Base-by-base conservation (phyloP, 2,797 vertebrate species). In the Melanotaenia parkinsoni region DNA sequence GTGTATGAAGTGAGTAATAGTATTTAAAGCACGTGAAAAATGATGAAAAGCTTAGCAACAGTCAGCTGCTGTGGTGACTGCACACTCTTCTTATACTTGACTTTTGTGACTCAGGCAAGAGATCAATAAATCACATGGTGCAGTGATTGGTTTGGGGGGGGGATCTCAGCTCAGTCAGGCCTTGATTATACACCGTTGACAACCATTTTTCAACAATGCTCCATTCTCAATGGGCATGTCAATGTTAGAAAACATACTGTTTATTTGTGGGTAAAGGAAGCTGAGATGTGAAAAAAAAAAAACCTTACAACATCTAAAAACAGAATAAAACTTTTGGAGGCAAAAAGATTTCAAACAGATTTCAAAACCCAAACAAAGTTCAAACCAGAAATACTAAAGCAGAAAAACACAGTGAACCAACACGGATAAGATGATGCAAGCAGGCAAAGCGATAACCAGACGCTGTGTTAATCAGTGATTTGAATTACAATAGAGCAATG, bases 41-140 rank as follows among this genome's bases (percentile, higher is more conserved):
- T 28, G 4, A 45, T 26, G 40, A 14, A 45, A 50, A n/a, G 56
- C 61, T 35, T 37, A 72, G 68, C 14, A 63, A 59, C 5, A 67
- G 13, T 61, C 59, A 43, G 51, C 61, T 63, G 43, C 20, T 50
- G 32, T 5, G 56, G 18, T 22, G 51, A 54, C 51, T 4, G 3
- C 51, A 24, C 22, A 4, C 53, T 63, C 53, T 63, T 53, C 37
- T 43, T 58, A 60, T 57, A 35, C 38, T 69, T 37, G 28, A 14
- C 45, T 81, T 53, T 64, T 54, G 13, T 61, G 53, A 50, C 51
- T 70, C 43, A 72, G 57, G 50, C 51, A 9, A 61, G 35, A 68
- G 63, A 38, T 79, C 64, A 82, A 76, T 83, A 81, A 65, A 80
- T 76, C 56, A 77, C 57, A 67, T 67, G 64, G 59, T 30, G 59